A percentile compares a stretch with the other conserved stretches of the same genome.
phyloP scores from a whole-genome alignment of 2,888 invertebrate genomes.

The Taenaris catops region DNA sequence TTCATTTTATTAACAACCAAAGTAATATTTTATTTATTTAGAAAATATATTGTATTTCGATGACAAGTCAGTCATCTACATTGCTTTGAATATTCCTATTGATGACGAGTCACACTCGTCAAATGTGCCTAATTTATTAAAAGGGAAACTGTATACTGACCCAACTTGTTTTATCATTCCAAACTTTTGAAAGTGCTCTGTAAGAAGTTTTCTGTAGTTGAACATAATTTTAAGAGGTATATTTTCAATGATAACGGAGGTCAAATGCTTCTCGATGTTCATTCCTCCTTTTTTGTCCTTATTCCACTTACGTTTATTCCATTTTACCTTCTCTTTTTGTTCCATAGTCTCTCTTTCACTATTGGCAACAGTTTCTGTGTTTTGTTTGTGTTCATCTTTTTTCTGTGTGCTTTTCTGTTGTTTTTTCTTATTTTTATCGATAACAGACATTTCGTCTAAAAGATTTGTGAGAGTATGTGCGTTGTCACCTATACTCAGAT shows the following conservation, averaged over 20 bases:
- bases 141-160: too few relatives aligned
- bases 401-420: conserved; percentile 28
- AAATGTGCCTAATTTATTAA: too few relatives aligned
- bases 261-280: conserved; percentile 28
- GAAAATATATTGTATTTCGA: too few relatives aligned
- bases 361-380: conserved; percentile 8
- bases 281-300: conserved; percentile 47
- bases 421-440: conserved; percentile 42
- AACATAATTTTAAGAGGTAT: conserved; percentile 50
- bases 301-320: conserved; percentile 63
- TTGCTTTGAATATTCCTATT: too few relatives aligned
- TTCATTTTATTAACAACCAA: too few relatives aligned
- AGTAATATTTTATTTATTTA: too few relatives aligned
- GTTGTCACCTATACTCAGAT: conserved; percentile 59
- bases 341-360: conserved; percentile 31
- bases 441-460: conserved; percentile 63
- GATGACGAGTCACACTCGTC: too few relatives aligned
- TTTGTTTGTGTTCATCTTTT: conserved; percentile 36
- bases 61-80: too few relatives aligned
- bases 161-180: conserved; percentile 55
- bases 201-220: conserved; percentile 45
- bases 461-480: conserved; percentile 53
- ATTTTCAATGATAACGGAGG: conserved; percentile 52
- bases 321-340: conserved; percentile 49
- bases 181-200: conserved; percentile 51